Conservation (phyloP, 2,113 vertebrate genomes). For the Rhynchopsitta pachyrhyncha region DNA sequence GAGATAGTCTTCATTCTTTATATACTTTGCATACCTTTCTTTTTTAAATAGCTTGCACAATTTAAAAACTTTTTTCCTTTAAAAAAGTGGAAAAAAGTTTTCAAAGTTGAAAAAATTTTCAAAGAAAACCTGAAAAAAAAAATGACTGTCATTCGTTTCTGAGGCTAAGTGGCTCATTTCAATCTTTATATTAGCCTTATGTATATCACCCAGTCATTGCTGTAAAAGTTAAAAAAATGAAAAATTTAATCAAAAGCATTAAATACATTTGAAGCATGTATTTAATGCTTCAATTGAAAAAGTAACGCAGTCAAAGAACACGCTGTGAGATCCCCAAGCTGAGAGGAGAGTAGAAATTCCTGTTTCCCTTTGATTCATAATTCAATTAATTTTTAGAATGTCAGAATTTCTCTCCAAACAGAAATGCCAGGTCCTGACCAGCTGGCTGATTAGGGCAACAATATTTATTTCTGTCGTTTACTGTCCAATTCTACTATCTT, state of each 20-base stretch:
- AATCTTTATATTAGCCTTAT: not conserved
- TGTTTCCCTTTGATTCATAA: not conserved
- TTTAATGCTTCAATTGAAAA: not conserved
- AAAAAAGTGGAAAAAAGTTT: not conserved
- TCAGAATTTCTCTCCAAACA: not conserved
- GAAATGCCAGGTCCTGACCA: slow-evolving; percentile 21
- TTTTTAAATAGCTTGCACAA: not conserved
- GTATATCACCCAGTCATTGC: not conserved
- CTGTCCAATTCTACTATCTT: not conserved
- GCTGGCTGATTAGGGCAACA: not conserved
- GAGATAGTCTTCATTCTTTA: not conserved
- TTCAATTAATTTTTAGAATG: not conserved
- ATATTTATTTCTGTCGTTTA: not conserved
- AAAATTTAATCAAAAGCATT: not conserved
- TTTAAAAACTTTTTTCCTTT: not conserved
- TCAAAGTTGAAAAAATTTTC: not conserved
- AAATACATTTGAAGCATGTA: not conserved
- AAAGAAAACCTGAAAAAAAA: not conserved
- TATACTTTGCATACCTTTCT: not conserved
- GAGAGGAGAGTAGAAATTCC: not conserved
- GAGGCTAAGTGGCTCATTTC: not conserved
- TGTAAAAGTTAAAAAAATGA: not conserved
- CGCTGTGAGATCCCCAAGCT: not conserved
- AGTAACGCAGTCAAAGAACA: not conserved
- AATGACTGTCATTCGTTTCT: not conserved